Conservation (phyloP, 2,797 vertebrate species). For the Melanotaenia pygmaea region DNA sequence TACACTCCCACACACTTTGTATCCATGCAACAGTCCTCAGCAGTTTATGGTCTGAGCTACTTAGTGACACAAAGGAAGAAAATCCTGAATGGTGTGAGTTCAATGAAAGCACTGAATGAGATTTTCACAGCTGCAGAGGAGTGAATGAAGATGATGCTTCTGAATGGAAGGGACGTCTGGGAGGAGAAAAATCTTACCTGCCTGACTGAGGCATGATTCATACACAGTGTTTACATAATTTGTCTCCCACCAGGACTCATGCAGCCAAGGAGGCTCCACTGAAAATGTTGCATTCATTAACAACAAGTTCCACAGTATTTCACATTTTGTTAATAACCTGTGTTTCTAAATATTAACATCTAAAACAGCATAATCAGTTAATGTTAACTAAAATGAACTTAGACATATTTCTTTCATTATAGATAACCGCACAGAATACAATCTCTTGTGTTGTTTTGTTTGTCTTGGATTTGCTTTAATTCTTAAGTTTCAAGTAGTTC, state of each 20-base stretch:
- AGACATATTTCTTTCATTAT: neutral
- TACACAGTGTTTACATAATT: slow-evolving; percentile 23
- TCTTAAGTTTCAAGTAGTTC: too few relatives aligned
- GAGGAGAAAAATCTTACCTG: slow-evolving; percentile 33
- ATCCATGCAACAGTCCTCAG: slow-evolving; percentile 63
- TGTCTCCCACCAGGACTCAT: slow-evolving; percentile 17
- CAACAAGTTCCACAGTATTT: neutral
- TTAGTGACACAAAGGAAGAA: slow-evolving; percentile 60
- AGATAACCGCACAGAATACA: neutral
- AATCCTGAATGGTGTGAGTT: slow-evolving; percentile 66
- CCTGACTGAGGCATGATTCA: slow-evolving; percentile 29
- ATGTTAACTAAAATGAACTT: neutral
- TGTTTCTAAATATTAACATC: neutral
- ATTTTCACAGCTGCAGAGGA: slow-evolving; percentile 57
- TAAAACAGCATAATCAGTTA: neutral
- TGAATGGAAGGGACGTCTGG: slow-evolving; percentile 58
- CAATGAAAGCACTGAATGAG: slow-evolving; percentile 65
- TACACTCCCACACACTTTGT: slow-evolving; percentile 54
- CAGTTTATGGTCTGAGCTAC: slow-evolving; percentile 59
- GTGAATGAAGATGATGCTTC: slow-evolving; percentile 60
- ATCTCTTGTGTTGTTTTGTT: neutral
- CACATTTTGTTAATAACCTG: neutral
- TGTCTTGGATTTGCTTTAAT: neutral
- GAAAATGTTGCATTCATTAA: slow-evolving; percentile 12
- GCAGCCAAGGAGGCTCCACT: slow-evolving; percentile 9